Evolutionary conservation across 2,113 vertebrate species (phyloP), one percentile per base, ranked within the genome.

Genomic region (Lophochroa leadbeateri): DNA sequence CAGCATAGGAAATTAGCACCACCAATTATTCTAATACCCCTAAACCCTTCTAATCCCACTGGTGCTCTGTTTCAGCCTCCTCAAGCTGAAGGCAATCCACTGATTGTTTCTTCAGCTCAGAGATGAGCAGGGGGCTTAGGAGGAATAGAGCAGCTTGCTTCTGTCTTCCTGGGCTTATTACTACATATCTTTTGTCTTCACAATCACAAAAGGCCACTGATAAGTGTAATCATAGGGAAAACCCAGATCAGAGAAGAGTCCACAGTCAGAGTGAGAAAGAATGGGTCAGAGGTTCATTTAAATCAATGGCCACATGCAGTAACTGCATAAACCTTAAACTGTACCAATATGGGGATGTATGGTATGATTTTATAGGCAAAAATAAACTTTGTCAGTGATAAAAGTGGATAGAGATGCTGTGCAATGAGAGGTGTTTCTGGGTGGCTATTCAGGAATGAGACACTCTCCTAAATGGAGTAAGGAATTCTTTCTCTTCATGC

Each of bases 11-110:
- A 95, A 94, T 96, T 92, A 93, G 35, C 57, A 78, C 50, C 60
- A 86, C 46, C 64, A 95, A 90, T 93, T 93, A 92, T 86, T 44
- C 72, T 92, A 81, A 93, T 44, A 31, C 50, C 58, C 79, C 69
- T 82, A 88, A 96, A 3, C 35, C 68, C 43, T 86, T 68, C 71
- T 96, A 86, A 96, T 94, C 72, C 90, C 55, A 33, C 35, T 70
- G 85, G 60, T 60, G 50, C 55, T 90, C 71, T 71, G 8, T 60
- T 90, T 82, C 86, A 86, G 72, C 27, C 75, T 88, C 46, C 74
- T 93, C 82, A 60, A 39, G 35, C 50, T 77, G 60, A 90, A 80
- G 76, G 60, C 50, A 94, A 81, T 83, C 28, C 79, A 39, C 53
- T 47, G 76, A 37, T 74, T 85, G 57, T 87, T 89, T 92, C 76